A percentile compares a stretch with the other conserved stretches of the same genome.
phyloP scores from a whole-genome alignment of 2,797 vertebrate species.

The Sparus aurata region DNA sequence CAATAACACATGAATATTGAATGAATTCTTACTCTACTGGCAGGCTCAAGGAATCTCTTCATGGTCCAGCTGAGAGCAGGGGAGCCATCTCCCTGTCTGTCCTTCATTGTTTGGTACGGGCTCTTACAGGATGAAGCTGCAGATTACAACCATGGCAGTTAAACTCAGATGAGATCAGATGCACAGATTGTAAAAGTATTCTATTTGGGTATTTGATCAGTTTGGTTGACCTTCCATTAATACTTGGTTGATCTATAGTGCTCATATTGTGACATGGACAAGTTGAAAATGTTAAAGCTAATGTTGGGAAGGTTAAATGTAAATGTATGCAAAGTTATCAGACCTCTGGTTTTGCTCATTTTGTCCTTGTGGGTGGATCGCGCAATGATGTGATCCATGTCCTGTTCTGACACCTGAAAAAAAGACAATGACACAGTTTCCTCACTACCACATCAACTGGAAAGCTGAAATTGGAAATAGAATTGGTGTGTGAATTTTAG shows the following conservation, averaged over 20 bases:
- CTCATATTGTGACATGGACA: not conserved
- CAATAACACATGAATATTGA: not conserved
- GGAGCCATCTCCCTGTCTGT: slow-evolving; percentile 83
- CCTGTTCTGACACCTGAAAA: slow-evolving; percentile 93
- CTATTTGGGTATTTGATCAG: not conserved
- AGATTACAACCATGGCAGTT: not conserved
- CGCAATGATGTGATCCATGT: slow-evolving; percentile 95
- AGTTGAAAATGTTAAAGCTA: not conserved
- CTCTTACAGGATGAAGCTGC: slow-evolving; percentile 90
- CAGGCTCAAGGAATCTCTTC: slow-evolving; percentile 89
- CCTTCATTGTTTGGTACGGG: slow-evolving; percentile 85
- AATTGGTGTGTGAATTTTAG: too few relatives aligned
- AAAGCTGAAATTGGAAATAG: too few relatives aligned
- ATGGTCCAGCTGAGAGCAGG: slow-evolving; percentile 89
- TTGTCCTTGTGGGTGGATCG: slow-evolving; percentile 91
- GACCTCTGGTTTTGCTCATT: slow-evolving; percentile 83
- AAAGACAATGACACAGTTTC: not conserved
- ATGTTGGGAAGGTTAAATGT: not conserved
- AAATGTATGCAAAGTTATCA: not conserved
- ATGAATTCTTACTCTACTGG: slow-evolving; percentile 83
- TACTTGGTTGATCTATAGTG: not conserved
- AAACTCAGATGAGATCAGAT: not conserved
- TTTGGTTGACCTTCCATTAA: not conserved
- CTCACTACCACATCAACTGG: not conserved
- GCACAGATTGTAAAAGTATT: not conserved